Evolutionary conservation across 2,113 vertebrate species (phyloP), one percentile per base, ranked within the genome.

Genomic region (Larimichthys polyactis): DNA sequence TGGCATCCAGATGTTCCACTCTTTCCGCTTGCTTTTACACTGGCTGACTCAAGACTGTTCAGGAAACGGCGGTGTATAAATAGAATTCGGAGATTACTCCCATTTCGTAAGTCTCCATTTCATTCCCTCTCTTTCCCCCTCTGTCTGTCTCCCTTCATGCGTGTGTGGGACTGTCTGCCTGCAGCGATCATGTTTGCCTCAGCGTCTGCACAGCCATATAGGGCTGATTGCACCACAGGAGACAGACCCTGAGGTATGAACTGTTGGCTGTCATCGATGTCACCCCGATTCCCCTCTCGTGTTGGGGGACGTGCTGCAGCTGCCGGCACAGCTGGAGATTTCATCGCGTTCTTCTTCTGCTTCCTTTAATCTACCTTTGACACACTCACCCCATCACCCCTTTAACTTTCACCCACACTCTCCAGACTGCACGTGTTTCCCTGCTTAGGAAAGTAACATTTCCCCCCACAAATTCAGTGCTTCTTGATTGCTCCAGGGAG

Each of bases 261-360:
- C 85, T 85, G 75, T 69, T 78, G 59, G 81, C 81, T 57, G 19
- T 46, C 66, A 19, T 52, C 2, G 17, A 71, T 19, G 71, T 92
- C 81, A 60, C 86, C 79, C 78, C n/a, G 14, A 69, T 79, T 85
- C 80, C 78, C 54, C 71, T 73, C 72, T 79, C 12, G 43, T 75
- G 85, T 81, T 20, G 46, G 40, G 86, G 83, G 89, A 82, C 44
- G 20, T 77, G 85, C 76, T 83, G 78, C 89, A 91, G 89, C 91
- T 92, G 91, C 88, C 74, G 87, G 75, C 91, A 91, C 90, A 92
- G 91, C 92, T 94, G 92, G 92, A 87, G 68, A 65, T 86, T 90
- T 90, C 75, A 59, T 78, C 44, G 8, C 48, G 0, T 72, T 85
- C 71, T 58, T 79, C 77, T 72, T 81, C 81, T 79, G 59, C 67